A percentile compares a stretch with the other conserved stretches of the same genome.
These are phyloP conservation scores for Drosophila watanabei DNA, from an alignment of 1,140 invertebrate genomes.

Conservation along the genomic window DNA sequence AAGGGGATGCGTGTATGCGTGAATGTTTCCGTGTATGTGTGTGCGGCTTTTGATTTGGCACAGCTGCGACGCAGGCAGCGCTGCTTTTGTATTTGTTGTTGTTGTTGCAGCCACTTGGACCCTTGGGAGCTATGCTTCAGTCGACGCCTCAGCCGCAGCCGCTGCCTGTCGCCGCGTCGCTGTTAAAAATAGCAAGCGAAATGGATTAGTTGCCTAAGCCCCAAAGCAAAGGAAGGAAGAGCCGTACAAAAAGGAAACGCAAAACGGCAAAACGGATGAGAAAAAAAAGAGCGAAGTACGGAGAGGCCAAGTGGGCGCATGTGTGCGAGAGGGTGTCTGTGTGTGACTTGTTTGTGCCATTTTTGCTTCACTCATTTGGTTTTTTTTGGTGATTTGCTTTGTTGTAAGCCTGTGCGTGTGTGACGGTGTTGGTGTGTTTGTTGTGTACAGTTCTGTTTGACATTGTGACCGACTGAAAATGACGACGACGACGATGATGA, in stretches of 20 bases:
- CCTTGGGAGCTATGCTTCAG: conserved; percentile 33
- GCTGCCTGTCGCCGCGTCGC: conserved; percentile 52
- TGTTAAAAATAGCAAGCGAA: conserved; percentile 81
- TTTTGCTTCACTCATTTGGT: conserved; percentile 43
- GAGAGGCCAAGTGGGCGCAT: conserved; percentile 18
- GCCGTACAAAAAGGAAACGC: conserved; percentile 40
- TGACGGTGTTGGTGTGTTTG: conserved; percentile 32
- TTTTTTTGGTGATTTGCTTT: conserved; percentile 15
- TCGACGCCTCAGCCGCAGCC: conserved; percentile 15
- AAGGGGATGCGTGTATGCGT: conserved; percentile 45
- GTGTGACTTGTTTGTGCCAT: conserved; percentile 44
- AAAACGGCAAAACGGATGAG: conserved; percentile 41
- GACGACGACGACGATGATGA: conserved; percentile 26
- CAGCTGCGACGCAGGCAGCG: conserved; percentile 38
- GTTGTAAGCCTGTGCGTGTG: conserved; percentile 20
- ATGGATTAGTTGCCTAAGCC: conserved; percentile 72
- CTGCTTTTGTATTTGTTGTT: conserved; percentile 49
- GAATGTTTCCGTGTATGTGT: conserved; percentile 16
- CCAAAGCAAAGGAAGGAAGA: conserved; percentile 36
- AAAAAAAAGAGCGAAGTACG: conserved; percentile 28
- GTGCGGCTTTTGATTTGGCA: conserved; percentile 70
- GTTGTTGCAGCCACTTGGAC: conserved; percentile 35
- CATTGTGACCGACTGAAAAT: conserved; percentile 70
- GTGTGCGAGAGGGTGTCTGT: conserved; percentile 16
- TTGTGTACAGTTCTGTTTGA: conserved; percentile 70